Evolutionary conservation across 2,113 vertebrate genomes (phyloP), one percentile per base, ranked within the genome.

Genomic region (Conger conger): DNA sequence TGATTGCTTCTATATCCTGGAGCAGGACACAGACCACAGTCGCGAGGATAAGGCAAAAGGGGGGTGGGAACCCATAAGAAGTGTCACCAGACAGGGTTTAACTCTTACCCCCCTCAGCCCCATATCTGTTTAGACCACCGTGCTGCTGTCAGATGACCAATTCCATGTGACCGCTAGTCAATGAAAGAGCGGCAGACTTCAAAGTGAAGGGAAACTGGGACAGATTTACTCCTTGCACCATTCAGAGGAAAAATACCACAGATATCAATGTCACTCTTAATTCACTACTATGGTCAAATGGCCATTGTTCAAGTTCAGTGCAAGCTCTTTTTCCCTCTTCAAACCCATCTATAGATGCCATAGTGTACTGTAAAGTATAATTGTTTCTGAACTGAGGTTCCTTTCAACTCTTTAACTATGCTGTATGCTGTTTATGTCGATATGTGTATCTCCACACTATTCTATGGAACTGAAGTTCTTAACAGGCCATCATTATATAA

Each of bases 11-110:
- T 50, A 50, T 13, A 50, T 50, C 45, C 45, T 50, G 45, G 45
- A 50, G 45, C 45, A 50, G 45, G 0, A 50, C 8, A 50, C 5
- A 1, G 11, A 50, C 45, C 45, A 8, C 45, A 50, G 15, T 50
- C 45, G 11, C 15, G 45, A 50, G 45, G 11, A 63, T 23, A 63
- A 63, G 18, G 18, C 57, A 20, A 4, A 9, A 9, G 40, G 40
- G 45, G 11, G 45, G 45, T 8, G 45, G 18, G 57, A 50, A 50
- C 45, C 45, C 23, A 4, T 63, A 27, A 18, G 78, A 79, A 38
- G 20, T 79, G 78, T 38, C 78, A 79, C 20, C 78, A 79, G 78
- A 38, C 36, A 79, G 35, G 36, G 78, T 38, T 77, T 30, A 37
- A 77, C 57, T 63, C 57, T 63, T 20, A 63, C 57, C 57, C 33